Base-by-base conservation (phyloP, 1,140 invertebrate species). In the Meteorus sp. region DNA sequence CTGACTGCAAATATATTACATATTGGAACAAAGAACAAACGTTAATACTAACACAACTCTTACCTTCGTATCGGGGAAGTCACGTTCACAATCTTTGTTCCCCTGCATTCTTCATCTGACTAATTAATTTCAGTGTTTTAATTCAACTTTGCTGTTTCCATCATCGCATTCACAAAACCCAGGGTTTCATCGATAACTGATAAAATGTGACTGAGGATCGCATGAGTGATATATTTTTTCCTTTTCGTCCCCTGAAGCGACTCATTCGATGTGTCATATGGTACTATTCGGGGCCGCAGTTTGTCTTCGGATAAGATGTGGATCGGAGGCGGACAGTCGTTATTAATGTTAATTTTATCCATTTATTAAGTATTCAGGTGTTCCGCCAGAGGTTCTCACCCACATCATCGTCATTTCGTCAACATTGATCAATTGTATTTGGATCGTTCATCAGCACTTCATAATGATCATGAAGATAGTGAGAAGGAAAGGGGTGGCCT, bases 341-440 rank as follows among this genome's bases (percentile, higher is more conserved):
- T 79, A 79, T 79, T 80, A 79, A 79, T 80, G 76, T 77, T 77
- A 76, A 78, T 79, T 79, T 79, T 77, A 78, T 79, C 73, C 78
- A 70, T 79, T 80, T 78, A 77, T 78, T 78, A 78, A 79, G 78
- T 79, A 78, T 80, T 80, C 78, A 80, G 77, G 78, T 80, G 78
- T 80, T 79, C 74, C 61, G 39, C 23, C 73, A 78, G 75, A 52
- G 78, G 70, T 65, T 73, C 77, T 76, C 77, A 77, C 58, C 20
- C 59, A 58, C 22, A 19, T 22, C 55, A 13, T 22, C 17, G 20
- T n/a, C n/a, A 58, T 48, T 52, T 43, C 44, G 43, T 53, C 19
- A 39, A 44, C n/a, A 35, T 20, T 60, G 27, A 27, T 45, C 57
- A 43, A 60, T 60, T 55, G 51, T 56, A n/a, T n/a, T n/a, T 50